Evolutionary conservation across 1,140 invertebrate species (phyloP), one percentile per base, ranked within the genome.

Genomic region (Orchestia grillus): DNA sequence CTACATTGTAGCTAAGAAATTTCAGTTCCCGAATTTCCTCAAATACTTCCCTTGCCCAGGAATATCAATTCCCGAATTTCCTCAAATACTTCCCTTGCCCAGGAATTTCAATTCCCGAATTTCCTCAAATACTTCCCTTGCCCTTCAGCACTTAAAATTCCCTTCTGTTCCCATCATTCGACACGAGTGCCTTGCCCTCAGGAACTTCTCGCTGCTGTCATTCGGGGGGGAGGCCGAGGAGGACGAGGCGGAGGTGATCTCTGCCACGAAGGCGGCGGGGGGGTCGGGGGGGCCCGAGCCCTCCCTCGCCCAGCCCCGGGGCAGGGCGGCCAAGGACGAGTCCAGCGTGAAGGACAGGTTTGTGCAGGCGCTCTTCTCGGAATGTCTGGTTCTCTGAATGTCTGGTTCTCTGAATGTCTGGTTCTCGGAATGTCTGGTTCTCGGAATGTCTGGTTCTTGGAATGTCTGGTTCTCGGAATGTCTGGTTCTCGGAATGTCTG

Each of bases 211-310:
- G 96, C 97, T 99, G 15, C 97, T 99, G 16, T 99, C 99, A 0
- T 99, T 99, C 97, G 99, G 99, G 0, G 99, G 99, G 97, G 99
- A 99, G 97, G 99, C 99, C 19, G 99, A 99, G 97, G 99, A 99
- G 97, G 99, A 99, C 97, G 99, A 99, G 97, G 98, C 98, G 96
- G 98, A 99, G 97, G 98, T 98, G 0, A 97, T 97, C 57, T 98
- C 98, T 97, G 98, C 98, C 96, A 98, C 98, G 96, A 98, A 98
- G 97, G 97, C 98, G 44, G 23, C 88, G 45, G 92, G 92, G 40
- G 92, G 92, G 6, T 94, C 92, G 36, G 92, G 92, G 40, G 92
- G 92, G 0, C 44, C 92, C 0, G 92, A 94, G 40, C 92, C 92
- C 3, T 94, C 92, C 19, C 92, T 94, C 40, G 40, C 47, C 4